Percentiles rank a stretch among this genome's conserved stretches.
phyloP scores from a whole-genome alignment of 1,140 invertebrate species.

The Glossosoma conforme region DNA sequence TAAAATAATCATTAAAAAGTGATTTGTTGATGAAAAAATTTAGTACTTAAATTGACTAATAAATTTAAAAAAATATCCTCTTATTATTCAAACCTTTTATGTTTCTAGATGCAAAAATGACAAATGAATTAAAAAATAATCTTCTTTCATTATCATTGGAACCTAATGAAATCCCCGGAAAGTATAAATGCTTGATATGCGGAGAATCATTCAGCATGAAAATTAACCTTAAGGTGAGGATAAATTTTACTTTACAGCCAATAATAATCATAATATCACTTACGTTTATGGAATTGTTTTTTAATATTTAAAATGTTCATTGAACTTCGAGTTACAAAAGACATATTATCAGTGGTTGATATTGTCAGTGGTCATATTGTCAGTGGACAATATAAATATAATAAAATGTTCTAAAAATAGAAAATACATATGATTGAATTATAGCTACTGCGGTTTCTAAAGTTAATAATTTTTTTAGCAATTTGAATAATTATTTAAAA shows the following conservation, averaged over 20 bases:
- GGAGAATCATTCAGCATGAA: constrained; percentile 35
- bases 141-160: neutral
- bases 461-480: neutral
- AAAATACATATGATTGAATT: constrained; percentile 44
- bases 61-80: neutral
- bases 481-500: constrained; percentile 3
- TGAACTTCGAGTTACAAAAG: constrained; percentile 6
- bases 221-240: constrained; percentile 39
- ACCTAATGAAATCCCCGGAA: constrained; percentile 1
- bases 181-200: constrained; percentile 39
- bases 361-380: constrained; percentile 20
- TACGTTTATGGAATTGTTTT: too few species aligned
- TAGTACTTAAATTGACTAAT: too few species aligned
- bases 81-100: neutral
- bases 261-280: too few species aligned
- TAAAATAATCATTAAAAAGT: constrained; percentile 1
- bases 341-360: too few species aligned
- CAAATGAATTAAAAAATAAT: neutral
- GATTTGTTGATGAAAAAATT: constrained; percentile 2
- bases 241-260: too few species aligned
- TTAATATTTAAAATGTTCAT: too few species aligned
- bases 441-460: constrained; percentile 34
- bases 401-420: constrained; percentile 42
- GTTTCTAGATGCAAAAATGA: neutral
- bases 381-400: constrained; percentile 22